Evolutionary conservation across 2,113 vertebrate species (phyloP), one percentile per base, ranked within the genome.

Genomic region (Zosterops pallidus): DNA sequence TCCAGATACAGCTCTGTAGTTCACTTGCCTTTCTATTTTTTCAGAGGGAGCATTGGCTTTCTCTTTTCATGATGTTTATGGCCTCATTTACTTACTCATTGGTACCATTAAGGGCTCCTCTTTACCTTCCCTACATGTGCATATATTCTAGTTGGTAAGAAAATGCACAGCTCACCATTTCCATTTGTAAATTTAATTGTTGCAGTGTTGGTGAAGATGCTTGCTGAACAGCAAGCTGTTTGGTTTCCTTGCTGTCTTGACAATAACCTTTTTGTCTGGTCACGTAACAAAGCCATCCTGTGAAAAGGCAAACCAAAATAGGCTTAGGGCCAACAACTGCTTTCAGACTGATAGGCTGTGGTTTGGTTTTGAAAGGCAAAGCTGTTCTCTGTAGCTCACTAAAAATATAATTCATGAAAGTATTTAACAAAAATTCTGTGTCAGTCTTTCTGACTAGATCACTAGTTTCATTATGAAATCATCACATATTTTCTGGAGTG

Each of bases 161-260:
- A 94, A 83, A 60, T 11, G 26, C 68, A 56, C 79, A 86, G 72
- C 31, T 88, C 14, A 42, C 68, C 7, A 6, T 39, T 94, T 94
- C 46, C 42, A 70, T 83, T 84, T 94, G 80, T 90, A 72, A 79
- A 89, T 95, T 50, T 65, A 86, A 41, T 67, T 75, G 26, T 59
- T 86, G 60, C 68, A n/a, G 4, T 2, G 1, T 64, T 85, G 74
- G 80, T 63, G 75, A 78, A 74, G 67, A 82, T 57, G 44, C 46
- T 77, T 59, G 52, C 81, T 91, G 81, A 79, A 60, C 52, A 87
- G 50, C 21, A 57, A 68, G 60, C 64, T 67, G 13, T 57, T 94
- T 91, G 75, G 56, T 92, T 96, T 94, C 75, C 89, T 91, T 69
- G 92, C 82, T 85, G 49, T 83, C 83, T 85, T 12, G 2, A 70